phyloP scores from a whole-genome alignment of 2,888 invertebrate species.

The Idaea straminata region DNA sequence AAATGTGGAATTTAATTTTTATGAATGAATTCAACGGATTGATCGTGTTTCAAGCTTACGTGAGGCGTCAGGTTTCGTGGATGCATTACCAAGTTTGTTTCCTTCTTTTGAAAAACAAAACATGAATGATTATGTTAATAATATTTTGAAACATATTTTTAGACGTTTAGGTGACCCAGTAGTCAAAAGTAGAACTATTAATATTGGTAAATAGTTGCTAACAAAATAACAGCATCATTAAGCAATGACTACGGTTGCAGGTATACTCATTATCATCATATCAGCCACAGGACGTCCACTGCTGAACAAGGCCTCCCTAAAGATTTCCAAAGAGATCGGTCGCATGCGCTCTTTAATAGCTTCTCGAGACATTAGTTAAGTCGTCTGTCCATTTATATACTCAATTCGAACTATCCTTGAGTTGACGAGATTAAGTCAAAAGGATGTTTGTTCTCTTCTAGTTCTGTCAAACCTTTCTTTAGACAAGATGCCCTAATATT shows the following conservation, averaged over 20 bases:
- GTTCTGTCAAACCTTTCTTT: not conserved
- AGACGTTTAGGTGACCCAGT: too few species aligned
- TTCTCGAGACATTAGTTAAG: too few species aligned
- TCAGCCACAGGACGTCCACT: too few species aligned
- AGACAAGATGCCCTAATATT: not conserved
- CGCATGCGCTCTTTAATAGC: too few species aligned
- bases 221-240: too few species aligned
- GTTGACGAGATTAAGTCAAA: not conserved
- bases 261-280: too few species aligned
- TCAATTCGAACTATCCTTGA: not conserved
- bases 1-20: not conserved
- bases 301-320: too few species aligned
- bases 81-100: constrained; percentile 19
- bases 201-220: too few species aligned
- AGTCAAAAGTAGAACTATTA: too few species aligned
- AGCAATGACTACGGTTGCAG: too few species aligned
- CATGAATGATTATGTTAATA: not conserved
- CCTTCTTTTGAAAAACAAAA: constrained; percentile 11
- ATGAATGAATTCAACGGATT: constrained; percentile 2
- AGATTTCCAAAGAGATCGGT: too few species aligned
- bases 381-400: too few species aligned
- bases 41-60: constrained; percentile 26
- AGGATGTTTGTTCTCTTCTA: not conserved
- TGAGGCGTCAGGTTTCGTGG: constrained; percentile 23
- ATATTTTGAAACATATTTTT: not conserved